Evolutionary conservation across 2,888 invertebrate species (phyloP).

Genomic region (Helleia helle): DNA sequence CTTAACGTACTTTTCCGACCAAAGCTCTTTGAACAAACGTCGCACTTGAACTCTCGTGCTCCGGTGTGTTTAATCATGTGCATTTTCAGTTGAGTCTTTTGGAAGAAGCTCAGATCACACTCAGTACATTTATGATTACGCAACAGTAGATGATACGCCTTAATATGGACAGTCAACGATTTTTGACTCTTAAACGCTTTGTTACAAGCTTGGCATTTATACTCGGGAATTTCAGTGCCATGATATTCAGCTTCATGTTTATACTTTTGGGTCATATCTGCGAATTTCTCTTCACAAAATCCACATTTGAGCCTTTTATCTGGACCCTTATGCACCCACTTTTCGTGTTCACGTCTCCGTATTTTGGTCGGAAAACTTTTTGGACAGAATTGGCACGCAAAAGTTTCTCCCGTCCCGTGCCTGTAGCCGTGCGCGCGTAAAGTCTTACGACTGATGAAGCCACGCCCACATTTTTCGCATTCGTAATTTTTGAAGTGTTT

Average conservation of each 20-base stretch:
- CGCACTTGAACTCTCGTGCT: conserved; percentile 37
- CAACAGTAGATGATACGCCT: conserved; percentile 24
- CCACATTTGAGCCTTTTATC: conserved; percentile 24
- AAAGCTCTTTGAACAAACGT: conserved; percentile 35
- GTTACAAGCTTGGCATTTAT: conserved; percentile 25
- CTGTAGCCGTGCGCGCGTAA: conserved; percentile 19
- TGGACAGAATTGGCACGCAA: conserved; percentile 23
- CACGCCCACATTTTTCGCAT: conserved; percentile 37
- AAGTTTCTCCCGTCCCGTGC: conserved; percentile 23
- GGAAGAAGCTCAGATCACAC: conserved; percentile 36
- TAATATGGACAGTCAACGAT: conserved; percentile 20
- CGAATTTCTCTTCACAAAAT: conserved; percentile 25
- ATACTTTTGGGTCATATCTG: conserved; percentile 21
- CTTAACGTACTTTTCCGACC: conserved; percentile 21
- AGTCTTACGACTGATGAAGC: conserved; percentile 27
- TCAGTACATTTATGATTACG: conserved; percentile 22
- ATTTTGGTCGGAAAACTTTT: conserved; percentile 23
- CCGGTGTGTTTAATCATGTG: conserved; percentile 45
- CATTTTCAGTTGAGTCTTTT: conserved; percentile 34
- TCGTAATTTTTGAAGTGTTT: conserved; percentile 38
- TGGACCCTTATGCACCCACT: conserved; percentile 31
- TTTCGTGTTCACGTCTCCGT: conserved; percentile 23
- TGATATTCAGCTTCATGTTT: conserved; percentile 24
- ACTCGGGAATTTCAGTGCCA: conserved; percentile 12
- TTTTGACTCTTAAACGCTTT: conserved; percentile 21